phyloP scores from a whole-genome alignment of 1,140 invertebrate genomes.

The Colletes gigas region DNA sequence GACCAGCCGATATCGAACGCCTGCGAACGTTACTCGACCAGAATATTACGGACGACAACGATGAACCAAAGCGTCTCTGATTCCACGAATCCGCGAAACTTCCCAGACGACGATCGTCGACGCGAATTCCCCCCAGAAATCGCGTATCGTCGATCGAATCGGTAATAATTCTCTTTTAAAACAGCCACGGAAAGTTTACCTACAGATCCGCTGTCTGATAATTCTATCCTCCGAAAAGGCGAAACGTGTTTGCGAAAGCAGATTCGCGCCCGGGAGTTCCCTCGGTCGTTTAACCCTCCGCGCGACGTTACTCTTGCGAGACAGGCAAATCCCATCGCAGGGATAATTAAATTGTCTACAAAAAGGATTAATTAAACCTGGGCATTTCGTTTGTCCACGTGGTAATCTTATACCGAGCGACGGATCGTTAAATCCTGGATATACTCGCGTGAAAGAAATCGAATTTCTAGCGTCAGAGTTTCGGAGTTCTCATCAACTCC shows the following conservation, averaged over 20 bases:
- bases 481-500: no score
- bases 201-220: no score
- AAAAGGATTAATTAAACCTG: constrained; percentile 22
- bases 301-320: background rate
- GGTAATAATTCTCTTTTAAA: no score
- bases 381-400: background rate
- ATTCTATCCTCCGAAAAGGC: no score
- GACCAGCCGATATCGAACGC: background rate
- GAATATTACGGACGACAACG: background rate
- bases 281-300: background rate
- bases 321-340: background rate
- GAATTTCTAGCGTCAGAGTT: no score
- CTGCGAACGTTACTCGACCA: background rate
- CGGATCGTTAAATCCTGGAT: constrained; percentile 20
- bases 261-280: background rate
- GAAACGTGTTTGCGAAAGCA: constrained; percentile 1
- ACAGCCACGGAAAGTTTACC: no score
- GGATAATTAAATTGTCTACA: constrained; percentile 23
- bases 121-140: no score
- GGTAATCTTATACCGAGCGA: constrained; percentile 10
- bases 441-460: no score
- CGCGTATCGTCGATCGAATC: no score
- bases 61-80: background rate
- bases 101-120: no score
- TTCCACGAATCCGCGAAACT: background rate